Percentiles rank a stretch among this genome's conserved stretches.
Conservation (phyloP, 92 coral and sea anemone species). For the Paramuricea clavata region DNA sequence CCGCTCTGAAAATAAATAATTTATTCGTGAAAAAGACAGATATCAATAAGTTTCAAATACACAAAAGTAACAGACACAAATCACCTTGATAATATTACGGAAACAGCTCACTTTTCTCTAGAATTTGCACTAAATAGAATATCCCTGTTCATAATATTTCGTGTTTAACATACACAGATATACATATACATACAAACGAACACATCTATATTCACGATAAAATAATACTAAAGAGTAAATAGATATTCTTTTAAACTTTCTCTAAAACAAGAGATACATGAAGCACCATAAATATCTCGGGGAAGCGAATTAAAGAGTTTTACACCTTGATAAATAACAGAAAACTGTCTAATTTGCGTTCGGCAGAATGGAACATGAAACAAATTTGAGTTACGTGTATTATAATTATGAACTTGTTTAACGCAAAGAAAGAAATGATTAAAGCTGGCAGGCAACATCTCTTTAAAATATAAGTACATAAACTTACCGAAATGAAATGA, state of each 20-base stretch:
- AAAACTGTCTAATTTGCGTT: slow-evolving; percentile 38
- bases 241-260: neutral
- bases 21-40: too few species aligned
- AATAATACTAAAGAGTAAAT: too few species aligned
- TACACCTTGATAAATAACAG: slow-evolving; percentile 35
- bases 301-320: slow-evolving; percentile 18
- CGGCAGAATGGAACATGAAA: slow-evolving; percentile 20
- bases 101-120: too few species aligned
- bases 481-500: slow-evolving; percentile 40
- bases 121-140: too few species aligned
- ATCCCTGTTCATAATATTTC: too few species aligned
- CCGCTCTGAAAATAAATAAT: too few species aligned
- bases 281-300: neutral
- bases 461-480: slow-evolving; percentile 37
- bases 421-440: slow-evolving; percentile 37
- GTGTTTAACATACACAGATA: too few species aligned
- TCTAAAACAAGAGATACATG: neutral
- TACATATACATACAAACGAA: too few species aligned
- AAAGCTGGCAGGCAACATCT: slow-evolving; percentile 23
- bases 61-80: too few species aligned
- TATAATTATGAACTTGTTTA: slow-evolving; percentile 30
- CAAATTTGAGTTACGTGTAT: slow-evolving; percentile 39
- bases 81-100: too few species aligned
- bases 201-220: too few species aligned
- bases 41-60: too few species aligned